Conservation (phyloP, 2,888 invertebrate genomes). For the Noctua janthina region DNA sequence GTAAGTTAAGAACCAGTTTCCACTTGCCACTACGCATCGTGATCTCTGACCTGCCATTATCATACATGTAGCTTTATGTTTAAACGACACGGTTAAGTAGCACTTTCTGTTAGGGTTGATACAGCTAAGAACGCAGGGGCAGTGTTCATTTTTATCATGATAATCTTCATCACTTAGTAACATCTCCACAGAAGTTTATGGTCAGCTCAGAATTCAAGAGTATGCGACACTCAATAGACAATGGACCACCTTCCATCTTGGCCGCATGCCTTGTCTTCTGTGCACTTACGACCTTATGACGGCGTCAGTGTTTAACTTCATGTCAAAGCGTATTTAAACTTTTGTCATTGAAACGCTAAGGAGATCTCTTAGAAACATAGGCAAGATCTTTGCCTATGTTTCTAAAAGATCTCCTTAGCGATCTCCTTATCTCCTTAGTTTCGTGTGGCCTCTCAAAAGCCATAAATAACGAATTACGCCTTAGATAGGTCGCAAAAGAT, state of each 20-base stretch:
- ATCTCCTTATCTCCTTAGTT: no score
- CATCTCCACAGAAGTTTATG: neutral
- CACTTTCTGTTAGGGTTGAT: constrained; percentile 7
- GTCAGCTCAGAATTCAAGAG: neutral
- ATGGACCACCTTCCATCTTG: neutral
- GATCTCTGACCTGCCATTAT: constrained; percentile 42
- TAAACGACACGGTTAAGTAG: constrained; percentile 2
- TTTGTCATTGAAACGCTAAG: neutral
- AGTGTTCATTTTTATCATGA: neutral
- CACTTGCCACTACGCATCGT: constrained; percentile 3
- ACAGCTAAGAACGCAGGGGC: no score
- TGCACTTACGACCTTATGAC: neutral
- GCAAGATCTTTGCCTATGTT: no score
- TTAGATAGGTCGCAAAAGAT: neutral
- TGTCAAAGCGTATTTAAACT: no score
- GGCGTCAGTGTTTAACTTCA: no score
- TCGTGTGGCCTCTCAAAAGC: no score
- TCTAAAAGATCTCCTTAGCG: no score
- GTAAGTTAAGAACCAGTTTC: constrained; percentile 22
- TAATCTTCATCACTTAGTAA: neutral
- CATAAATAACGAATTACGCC: neutral
- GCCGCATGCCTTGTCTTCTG: neutral
- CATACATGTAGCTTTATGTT: constrained; percentile 19
- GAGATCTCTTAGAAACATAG: neutral
- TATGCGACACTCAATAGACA: neutral